Percentiles rank a stretch among this genome's conserved stretches.
Evolutionary conservation across 2,113 vertebrate genomes (phyloP).

Genomic region (Nyctibius bracteatus): DNA sequence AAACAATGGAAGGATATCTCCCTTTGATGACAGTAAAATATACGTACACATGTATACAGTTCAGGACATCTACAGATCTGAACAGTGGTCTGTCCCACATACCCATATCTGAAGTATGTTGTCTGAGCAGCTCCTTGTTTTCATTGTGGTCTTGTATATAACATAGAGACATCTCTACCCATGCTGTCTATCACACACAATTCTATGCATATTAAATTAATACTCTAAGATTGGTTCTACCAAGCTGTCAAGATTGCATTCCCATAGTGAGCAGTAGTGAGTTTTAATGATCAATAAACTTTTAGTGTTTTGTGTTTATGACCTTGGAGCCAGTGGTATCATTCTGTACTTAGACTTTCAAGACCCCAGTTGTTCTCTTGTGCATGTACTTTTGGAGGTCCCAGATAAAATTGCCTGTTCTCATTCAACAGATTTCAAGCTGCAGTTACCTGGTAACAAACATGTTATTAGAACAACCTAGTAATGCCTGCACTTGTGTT

Average conservation of each 20-base stretch:
- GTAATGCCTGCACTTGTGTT: background rate
- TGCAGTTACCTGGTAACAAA: background rate
- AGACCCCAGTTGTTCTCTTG: background rate
- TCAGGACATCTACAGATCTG: background rate
- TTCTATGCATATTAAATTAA: background rate
- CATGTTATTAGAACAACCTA: background rate
- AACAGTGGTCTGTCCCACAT: background rate
- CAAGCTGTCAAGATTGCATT: background rate
- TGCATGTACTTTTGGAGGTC: background rate
- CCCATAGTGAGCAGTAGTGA: background rate
- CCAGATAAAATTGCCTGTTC: background rate
- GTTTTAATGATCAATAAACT: background rate
- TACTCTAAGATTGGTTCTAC: background rate
- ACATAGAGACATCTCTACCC: background rate
- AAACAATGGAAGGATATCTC: background rate
- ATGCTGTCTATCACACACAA: background rate
- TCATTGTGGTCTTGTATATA: background rate
- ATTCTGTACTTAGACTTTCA: background rate
- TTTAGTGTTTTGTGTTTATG: background rate
- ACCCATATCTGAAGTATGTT: background rate
- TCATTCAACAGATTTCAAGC: background rate
- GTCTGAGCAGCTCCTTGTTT: background rate
- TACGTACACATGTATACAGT: background rate
- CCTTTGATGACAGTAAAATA: background rate
- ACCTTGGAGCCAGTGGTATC: background rate